These are phyloP conservation scores for Syrmaticus mikado DNA, from an alignment of 2,113 vertebrate genomes.

Conservation along the genomic window DNA sequence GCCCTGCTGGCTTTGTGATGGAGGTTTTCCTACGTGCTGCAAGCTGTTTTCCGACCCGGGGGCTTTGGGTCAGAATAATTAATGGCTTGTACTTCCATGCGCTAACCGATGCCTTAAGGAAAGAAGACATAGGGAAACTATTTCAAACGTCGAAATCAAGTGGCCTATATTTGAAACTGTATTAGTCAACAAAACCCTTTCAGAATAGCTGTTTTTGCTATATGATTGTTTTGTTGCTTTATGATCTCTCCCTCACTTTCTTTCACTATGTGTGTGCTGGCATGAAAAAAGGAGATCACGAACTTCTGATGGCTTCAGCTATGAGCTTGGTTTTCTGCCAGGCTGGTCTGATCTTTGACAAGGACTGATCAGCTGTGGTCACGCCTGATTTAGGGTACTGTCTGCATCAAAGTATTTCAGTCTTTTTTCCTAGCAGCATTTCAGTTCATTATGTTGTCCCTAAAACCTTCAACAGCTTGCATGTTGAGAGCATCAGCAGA, in stretches of 20 bases:
- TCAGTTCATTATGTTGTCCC: not conserved
- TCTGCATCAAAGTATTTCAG: not conserved
- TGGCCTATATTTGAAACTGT: not conserved
- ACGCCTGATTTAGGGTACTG: not conserved
- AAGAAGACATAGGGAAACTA: too few relatives aligned
- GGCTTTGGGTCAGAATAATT: not conserved
- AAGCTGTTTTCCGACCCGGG: not conserved
- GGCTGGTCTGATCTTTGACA: not conserved
- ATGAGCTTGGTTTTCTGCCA: not conserved
- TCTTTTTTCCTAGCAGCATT: not conserved
- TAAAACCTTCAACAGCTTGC: not conserved
- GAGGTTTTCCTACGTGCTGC: not conserved
- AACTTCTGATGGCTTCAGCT: not conserved
- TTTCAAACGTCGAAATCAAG: not conserved
- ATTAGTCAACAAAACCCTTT: not conserved
- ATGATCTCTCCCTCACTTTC: not conserved
- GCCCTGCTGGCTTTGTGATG: accelerated
- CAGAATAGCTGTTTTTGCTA: not conserved
- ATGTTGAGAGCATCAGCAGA: not conserved
- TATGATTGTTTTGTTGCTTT: not conserved
- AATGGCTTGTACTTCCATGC: not conserved
- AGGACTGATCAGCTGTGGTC: not conserved
- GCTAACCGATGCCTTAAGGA: accelerated
- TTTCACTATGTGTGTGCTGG: not conserved
- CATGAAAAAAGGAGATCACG: not conserved